Evolutionary conservation across 2,888 invertebrate genomes (phyloP).

Genomic region (Himalopsyche kuldschensis): DNA sequence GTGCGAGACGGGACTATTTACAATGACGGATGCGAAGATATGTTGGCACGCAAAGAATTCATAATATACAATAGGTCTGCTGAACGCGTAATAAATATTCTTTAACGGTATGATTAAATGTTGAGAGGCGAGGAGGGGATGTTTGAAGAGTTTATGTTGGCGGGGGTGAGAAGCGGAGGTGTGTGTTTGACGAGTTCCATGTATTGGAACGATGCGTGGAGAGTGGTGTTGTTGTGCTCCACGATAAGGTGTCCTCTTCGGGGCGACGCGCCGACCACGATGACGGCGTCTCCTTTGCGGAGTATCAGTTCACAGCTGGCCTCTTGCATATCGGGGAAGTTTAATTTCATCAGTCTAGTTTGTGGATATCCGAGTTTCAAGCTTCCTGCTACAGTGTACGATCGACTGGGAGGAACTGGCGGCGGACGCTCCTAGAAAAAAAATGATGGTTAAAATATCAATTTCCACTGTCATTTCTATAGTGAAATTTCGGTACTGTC

Average conservation of each 20-base stretch:
- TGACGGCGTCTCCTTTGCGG: slow-evolving; percentile 73
- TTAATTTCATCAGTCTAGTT: slow-evolving; percentile 86
- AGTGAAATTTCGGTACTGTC: too few relatives aligned
- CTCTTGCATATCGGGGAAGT: slow-evolving; percentile 70
- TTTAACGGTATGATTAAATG: slow-evolving; percentile 24
- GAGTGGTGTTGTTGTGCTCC: slow-evolving; percentile 72
- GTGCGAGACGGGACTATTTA: slow-evolving; percentile 23
- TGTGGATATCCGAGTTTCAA: slow-evolving; percentile 92
- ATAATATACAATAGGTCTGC: slow-evolving; percentile 36
- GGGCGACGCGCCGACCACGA: slow-evolving; percentile 84
- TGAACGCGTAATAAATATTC: slow-evolving; percentile 34
- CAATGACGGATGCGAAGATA: slow-evolving; percentile 27
- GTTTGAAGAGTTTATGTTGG: slow-evolving; percentile 14
- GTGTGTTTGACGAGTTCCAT: slow-evolving; percentile 64
- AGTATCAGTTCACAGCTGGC: slow-evolving; percentile 50
- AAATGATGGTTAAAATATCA: background rate
- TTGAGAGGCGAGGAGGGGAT: slow-evolving; percentile 35
- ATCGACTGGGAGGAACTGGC: slow-evolving; percentile 86
- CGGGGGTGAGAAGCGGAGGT: slow-evolving; percentile 9
- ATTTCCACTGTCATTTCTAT: background rate
- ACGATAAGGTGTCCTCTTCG: slow-evolving; percentile 86
- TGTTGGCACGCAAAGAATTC: slow-evolving; percentile 40
- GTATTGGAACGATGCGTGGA: slow-evolving; percentile 82
- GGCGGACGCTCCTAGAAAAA: slow-evolving; percentile 79
- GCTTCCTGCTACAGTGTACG: slow-evolving; percentile 88